Evolutionary conservation across 2,113 vertebrate species (phyloP).

Genomic region (Artemisiospiza belli): DNA sequence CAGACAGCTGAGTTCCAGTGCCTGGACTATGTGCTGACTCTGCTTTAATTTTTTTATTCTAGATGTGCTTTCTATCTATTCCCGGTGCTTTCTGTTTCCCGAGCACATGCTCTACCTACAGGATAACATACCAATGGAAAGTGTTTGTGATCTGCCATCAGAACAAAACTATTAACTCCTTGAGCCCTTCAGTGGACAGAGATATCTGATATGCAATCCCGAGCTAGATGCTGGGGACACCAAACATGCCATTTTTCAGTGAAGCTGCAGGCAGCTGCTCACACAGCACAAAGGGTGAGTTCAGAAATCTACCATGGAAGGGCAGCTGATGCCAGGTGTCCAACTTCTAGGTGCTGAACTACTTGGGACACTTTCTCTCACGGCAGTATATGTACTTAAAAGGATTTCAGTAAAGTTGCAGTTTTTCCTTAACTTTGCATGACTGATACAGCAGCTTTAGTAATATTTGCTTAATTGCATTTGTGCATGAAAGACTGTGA

Average conservation of each 20-base stretch:
- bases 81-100: not conserved
- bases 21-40: conserved; percentile 11
- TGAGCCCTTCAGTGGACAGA: not conserved
- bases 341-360: not conserved
- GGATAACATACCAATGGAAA: not conserved
- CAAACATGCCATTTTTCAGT: not conserved
- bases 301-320: not conserved
- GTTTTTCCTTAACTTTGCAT: not conserved
- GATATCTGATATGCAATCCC: not conserved
- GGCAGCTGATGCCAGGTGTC: not conserved
- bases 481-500: not conserved
- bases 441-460: not conserved
- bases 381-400: not conserved
- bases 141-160: not conserved
- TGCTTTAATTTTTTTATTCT: not conserved
- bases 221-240: not conserved
- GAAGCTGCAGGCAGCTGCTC: not conserved
- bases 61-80: not conserved
- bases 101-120: not conserved
- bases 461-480: not conserved
- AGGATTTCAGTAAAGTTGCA: not conserved
- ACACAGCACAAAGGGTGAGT: not conserved
- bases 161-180: not conserved
- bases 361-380: not conserved
- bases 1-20: not conserved